Percentiles rank a stretch among this genome's conserved stretches.
phyloP scores from a whole-genome alignment of 2,888 invertebrate genomes.

The Protodeltote pygarga region DNA sequence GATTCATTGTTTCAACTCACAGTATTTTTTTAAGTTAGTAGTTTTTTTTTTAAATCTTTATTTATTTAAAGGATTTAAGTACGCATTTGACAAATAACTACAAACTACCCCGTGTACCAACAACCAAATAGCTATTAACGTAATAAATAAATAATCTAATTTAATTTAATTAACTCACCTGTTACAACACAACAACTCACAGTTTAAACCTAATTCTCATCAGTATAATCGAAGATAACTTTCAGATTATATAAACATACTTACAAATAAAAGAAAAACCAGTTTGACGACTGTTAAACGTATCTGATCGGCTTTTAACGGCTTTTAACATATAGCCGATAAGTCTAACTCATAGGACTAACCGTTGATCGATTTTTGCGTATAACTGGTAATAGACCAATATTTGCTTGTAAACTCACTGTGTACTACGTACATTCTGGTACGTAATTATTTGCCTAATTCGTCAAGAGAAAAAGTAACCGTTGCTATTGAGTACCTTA shows the following conservation, averaged over 20 bases:
- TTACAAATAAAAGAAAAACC: conserved; percentile 62
- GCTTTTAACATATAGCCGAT: conserved; percentile 60
- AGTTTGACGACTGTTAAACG: conserved; percentile 76
- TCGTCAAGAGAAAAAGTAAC: conserved; percentile 31
- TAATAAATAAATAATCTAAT: too few species aligned
- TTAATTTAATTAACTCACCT: conserved; percentile 13
- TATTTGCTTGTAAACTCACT: conserved; percentile 59
- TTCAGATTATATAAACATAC: conserved; percentile 32
- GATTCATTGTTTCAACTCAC: too few species aligned
- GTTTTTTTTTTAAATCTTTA: too few species aligned
- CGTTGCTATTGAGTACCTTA: too few species aligned
- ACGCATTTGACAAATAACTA: too few species aligned
- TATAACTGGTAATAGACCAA: conserved; percentile 61
- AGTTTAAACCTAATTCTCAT: conserved; percentile 38
- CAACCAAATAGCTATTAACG: neutral
- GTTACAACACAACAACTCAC: conserved; percentile 22
- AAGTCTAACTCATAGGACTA: too few species aligned
- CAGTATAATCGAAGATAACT: conserved; percentile 36
- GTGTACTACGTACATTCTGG: conserved; percentile 13
- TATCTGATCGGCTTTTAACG: conserved; percentile 64
- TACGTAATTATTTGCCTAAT: conserved; percentile 30
- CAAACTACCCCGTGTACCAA: too few species aligned
- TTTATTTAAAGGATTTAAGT: too few species aligned
- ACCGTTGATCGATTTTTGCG: conserved; percentile 64
- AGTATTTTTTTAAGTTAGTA: too few species aligned